Base-by-base conservation (phyloP, 2,113 vertebrate species). In the Myotis yumanensis region DNA sequence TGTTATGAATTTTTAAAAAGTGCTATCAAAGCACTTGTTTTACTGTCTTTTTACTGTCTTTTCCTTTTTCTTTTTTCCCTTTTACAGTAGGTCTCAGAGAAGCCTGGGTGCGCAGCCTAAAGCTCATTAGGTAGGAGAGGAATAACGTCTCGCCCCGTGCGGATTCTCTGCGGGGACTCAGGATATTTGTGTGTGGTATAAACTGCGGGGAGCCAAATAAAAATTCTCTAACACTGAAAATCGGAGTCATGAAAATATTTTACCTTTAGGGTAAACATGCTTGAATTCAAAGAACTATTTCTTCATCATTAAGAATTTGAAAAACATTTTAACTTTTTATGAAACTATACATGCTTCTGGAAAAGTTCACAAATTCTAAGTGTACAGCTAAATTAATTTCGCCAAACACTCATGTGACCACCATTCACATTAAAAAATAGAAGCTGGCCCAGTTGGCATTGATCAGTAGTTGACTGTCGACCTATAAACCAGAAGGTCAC, bases 11-110 rank as follows among this genome's bases (percentile, higher is more conserved):
- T 97, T 97, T 97, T 97, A 2, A 93, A 96, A 97, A 97, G 91
- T 96, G 97, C 97, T 93, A 97, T 91, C 81, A 95, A 98, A 98
- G 75, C 96, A 97, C 96, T 97, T 96, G 95, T 97, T 98, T 97
- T 97, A 97, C 82, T 73, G 16, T 32, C 86, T 93, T 97, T 96
- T 97, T 97, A 96, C 72, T 94, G 57, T 96, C 89, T 93, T 75
- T 87, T 46, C 30, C 37, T 59, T 62, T 66, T 37, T 25, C 8
- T 48, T 35, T 35, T 20, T 11, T 6, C 18, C 80, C 91, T 94
- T 98, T 98, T 96, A 97, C 96, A 95, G 64, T 93, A 62, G 52
- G 79, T 96, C 97, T 98, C 93, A 90, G 71, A 97, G 96, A 97
- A 97, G 97, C 95, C 97, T 95, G 92, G 71, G 16, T 85, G 89